Base-by-base conservation (phyloP, 1,140 invertebrate genomes). In the Agrypnia vestita region DNA sequence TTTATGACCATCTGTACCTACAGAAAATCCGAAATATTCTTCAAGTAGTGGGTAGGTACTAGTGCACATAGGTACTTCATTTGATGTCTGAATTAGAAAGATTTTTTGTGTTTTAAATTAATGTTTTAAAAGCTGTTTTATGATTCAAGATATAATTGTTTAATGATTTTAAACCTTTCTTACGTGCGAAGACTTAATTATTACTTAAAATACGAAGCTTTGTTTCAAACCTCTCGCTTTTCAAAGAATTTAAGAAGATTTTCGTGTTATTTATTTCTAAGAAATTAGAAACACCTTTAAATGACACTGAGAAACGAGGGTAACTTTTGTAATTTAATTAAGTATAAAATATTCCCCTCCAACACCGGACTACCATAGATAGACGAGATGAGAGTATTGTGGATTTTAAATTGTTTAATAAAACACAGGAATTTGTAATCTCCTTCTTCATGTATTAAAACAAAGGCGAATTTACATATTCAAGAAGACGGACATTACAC, bases 301-400 rank as follows among this genome's bases (percentile, higher is more conserved):
- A 53, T 71, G 67, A 71, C 67, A 71, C 67, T 71, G 67, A 71
- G 67, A 71, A 71, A 71, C 47, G 67, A 71, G 67, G 67, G 67
- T 53, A 71, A 71, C 67, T 71, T 71, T 13, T 17, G 46, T 71
- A 51, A 71, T 71, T 71, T 51, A 71, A 71, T 71, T 71, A 71
- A 49, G 35, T 49, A 21, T 53, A 49, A 71, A 71, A 49, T 53
- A 71, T 71, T 71, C 47, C 7, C 51, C 47, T 71, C 19, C 47
- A 12, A 19, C 9, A 62, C 21, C 44, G 12, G 15, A 51, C 46
- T 47, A 19, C 67, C 47, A 9, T 15, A 43, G 62, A 67, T 43
- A 59, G 17, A 59, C 11, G 17, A n/a, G 1, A 44, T 10, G 62
- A 7, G n/a, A 67, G 43, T 44, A 67, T 44, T n/a, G 43, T n/a